A percentile compares a stretch with the other conserved stretches of the same genome.
These are phyloP conservation scores for Cololabis saira DNA, from an alignment of 2,113 vertebrate genomes.

Conservation along the genomic window DNA sequence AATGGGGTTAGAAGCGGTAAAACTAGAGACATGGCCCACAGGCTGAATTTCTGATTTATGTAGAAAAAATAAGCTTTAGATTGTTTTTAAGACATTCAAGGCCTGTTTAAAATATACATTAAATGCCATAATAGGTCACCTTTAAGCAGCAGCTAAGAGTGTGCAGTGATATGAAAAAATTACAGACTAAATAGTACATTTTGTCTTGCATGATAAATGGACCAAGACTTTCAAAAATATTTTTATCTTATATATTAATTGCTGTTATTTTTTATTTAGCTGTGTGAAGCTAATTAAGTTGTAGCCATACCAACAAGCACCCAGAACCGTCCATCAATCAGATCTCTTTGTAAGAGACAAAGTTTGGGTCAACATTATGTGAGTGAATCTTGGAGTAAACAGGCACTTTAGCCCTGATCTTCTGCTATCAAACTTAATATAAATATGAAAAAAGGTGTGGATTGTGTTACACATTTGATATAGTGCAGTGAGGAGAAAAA, in stretches of 20 bases:
- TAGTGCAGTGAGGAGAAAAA: conserved; percentile 52
- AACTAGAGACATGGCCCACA: too few species aligned
- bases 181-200: too few species aligned
- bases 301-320: conserved; percentile 20
- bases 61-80: too few species aligned
- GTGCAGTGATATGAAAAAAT: neutral
- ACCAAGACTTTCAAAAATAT: neutral
- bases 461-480: conserved; percentile 64
- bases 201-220: too few species aligned
- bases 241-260: conserved; percentile 15
- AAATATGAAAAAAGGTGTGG: conserved; percentile 66
- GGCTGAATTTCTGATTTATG: too few species aligned
- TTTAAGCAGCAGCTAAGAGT: too few species aligned
- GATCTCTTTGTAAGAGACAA: conserved; percentile 24
- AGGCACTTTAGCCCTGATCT: conserved; percentile 57
- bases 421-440: conserved; percentile 53
- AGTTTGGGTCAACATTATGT: conserved; percentile 27
- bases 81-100: too few species aligned
- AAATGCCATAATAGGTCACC: too few species aligned
- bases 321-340: conserved; percentile 37
- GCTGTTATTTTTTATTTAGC: conserved; percentile 28
- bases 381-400: conserved; percentile 41
- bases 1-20: too few species aligned
- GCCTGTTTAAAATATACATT: too few species aligned
- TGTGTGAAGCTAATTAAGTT: conserved; percentile 31